Base-by-base conservation (phyloP, 2,888 invertebrate genomes). In the Catocala nupta region DNA sequence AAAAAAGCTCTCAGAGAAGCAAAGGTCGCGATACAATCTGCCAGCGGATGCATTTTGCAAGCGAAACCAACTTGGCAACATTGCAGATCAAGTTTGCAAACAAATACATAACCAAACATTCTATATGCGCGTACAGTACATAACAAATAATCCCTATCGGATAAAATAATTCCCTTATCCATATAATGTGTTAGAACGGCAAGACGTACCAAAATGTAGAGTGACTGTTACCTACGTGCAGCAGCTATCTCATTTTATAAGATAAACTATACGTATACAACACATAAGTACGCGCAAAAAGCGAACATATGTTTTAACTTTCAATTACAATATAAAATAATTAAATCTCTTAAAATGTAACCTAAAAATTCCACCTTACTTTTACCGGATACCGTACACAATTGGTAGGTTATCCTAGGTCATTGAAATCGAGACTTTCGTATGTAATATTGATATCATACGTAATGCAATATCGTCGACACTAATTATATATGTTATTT, bases 381-480 rank as follows among this genome's bases (percentile, higher is more conserved):
- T 82, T 80, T 83, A 85, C 86, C 88, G 90, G 89, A 91, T 85
- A 82, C 82, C 77, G 76, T 63, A 76, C 73, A 80, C 78, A 81
- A 81, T 81, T 81, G 82, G 83, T 86, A 86, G 89, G 90, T 88
- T 92, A 91, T 81, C 92, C 91, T 92, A 92, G 93, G 92, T 92
- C 92, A 92, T 88, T 85, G 83, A 84, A 83, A 80, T 74, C 80
- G 69, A 77, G 82, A 91, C 91, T 92, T 90, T 91, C 88, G 84
- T 86, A 82, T 73, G 74, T 76, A 81, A 76, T 81, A 81, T 81
- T 86, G 77, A 80, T 87, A 85, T 80, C 78, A 76, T 79, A 83
- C 76, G 81, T 78, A 78, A 75, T 84, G 82, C 81, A 82, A 77
- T 84, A 83, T 84, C 82, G 83, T 87, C 83, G 81, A 80, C 78